Conservation (phyloP, 1,140 invertebrate genomes). For the Oryctes rhinoceros region DNA sequence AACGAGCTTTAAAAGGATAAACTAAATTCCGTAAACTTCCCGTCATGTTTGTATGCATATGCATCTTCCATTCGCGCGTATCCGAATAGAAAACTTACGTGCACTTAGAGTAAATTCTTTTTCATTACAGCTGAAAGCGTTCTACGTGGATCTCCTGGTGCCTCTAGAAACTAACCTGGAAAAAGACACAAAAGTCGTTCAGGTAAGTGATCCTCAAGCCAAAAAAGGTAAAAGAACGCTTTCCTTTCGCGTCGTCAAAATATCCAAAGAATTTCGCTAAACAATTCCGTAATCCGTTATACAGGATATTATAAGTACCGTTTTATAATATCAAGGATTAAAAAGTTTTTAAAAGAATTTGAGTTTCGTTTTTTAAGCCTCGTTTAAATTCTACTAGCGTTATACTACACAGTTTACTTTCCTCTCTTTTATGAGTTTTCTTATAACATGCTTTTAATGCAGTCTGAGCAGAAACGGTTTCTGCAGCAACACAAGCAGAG, state of each 20-base stretch:
- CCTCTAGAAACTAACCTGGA: slow-evolving; percentile 92
- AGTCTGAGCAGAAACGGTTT: slow-evolving; percentile 91
- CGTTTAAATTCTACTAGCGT: too few relatives aligned
- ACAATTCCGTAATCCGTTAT: neutral
- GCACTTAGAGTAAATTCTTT: slow-evolving; percentile 40
- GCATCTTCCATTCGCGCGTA: neutral
- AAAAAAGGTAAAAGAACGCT: neutral
- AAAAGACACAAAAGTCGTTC: slow-evolving; percentile 92
- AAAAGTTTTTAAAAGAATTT: neutral
- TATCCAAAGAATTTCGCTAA: neutral
- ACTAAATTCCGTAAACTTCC: neutral
- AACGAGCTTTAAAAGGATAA: too few relatives aligned
- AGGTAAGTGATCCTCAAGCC: slow-evolving; percentile 67
- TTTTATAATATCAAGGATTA: neutral
- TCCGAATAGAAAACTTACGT: neutral
- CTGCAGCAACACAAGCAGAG: slow-evolving; percentile 88
- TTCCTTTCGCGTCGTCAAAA: neutral
- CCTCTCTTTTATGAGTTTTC: neutral
- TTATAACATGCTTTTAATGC: slow-evolving; percentile 47
- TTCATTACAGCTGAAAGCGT: slow-evolving; percentile 84
- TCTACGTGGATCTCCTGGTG: slow-evolving; percentile 91
- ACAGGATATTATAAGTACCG: neutral
- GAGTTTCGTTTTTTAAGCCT: neutral
- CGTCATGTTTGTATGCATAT: neutral
- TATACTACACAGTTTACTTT: too few relatives aligned